Conservation (phyloP, 2,888 invertebrate species). For the Cyclophora albipunctata region DNA sequence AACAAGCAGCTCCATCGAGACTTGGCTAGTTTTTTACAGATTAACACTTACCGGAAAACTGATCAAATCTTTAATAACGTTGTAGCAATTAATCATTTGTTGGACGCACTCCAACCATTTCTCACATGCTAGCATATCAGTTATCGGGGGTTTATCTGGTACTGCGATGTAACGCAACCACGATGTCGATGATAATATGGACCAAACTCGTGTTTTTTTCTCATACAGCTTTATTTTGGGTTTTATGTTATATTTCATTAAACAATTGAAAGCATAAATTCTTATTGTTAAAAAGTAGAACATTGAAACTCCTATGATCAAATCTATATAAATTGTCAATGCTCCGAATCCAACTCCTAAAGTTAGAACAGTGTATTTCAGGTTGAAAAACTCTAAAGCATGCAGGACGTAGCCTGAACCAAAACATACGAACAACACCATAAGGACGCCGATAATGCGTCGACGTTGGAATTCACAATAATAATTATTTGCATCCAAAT, state of each 20-base stretch:
- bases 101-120: conserved; percentile 22
- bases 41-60: conserved; percentile 26
- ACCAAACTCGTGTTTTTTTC: conserved; percentile 1
- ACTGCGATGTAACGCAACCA: conserved; percentile 1
- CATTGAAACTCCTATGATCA: conserved; percentile 17
- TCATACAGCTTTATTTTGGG: background rate
- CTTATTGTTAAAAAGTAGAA: conserved; percentile 25
- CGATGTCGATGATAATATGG: background rate
- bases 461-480: conserved; percentile 18
- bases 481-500: conserved; percentile 13
- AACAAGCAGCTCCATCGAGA: too few species aligned
- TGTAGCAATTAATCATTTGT: conserved; percentile 25
- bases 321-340: conserved; percentile 22
- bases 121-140: conserved; percentile 1
- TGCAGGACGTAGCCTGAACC: conserved; percentile 16
- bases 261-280: conserved; percentile 21
- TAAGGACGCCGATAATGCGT: conserved; percentile 13
- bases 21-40: too few species aligned
- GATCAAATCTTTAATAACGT: conserved; percentile 21
- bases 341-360: conserved; percentile 11
- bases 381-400: conserved; percentile 6
- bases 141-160: conserved; percentile 4
- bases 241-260: conserved; percentile 11
- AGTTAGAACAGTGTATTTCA: conserved; percentile 14
- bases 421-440: conserved; percentile 13